Base-by-base conservation (phyloP, 2,113 vertebrate species). In the Dicentrarchus labrax region DNA sequence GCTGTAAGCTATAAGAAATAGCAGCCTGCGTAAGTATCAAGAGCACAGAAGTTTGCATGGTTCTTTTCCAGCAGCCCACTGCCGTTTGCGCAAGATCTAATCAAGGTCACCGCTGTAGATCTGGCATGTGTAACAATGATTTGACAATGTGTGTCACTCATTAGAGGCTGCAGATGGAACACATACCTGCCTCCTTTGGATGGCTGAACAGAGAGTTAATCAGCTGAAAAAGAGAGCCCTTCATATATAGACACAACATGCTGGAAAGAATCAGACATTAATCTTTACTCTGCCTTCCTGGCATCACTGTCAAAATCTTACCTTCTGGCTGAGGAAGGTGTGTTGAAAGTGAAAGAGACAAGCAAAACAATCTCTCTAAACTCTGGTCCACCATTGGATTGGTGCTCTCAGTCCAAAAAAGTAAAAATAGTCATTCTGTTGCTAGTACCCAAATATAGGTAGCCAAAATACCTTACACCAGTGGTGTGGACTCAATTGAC, bases 91-190 rank as follows among this genome's bases (percentile, higher is more conserved):
- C 21, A 65, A 59, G 60, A 76, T 75, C 65, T 36, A 85, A 78
- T 81, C 61, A 77, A 65, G 54, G 70, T 74, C 74, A 78, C 38
- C 71, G 30, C 22, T 39, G 78, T 54, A 59, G 65, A 66, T 78
- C 73, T 85, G 86, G 62, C n/a, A 56, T 68, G 54, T 60, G 57
- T 70, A 79, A 69, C 72, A 59, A 54, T 73, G 41, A 72, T 84
- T 53, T 76, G 38, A 80, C 72, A 80, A 51, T 57, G 13, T n/a
- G 51, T 36, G 51, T 69, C 64, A 75, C 21, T 88, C 56, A 85
- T 75, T 78, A 82, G 45, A 69, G 64, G 10, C 5, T 3, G 56
- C 61, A 81, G 67, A 87, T 66, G 60, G 30, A 68, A 68, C 64
- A 65, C 74, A 71, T 75, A 78, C 72, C 30, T 76, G 72, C 78